Percentiles rank a stretch among this genome's conserved stretches.
phyloP scores from a whole-genome alignment of 2,888 invertebrate genomes.

The Catocala sponsa region DNA sequence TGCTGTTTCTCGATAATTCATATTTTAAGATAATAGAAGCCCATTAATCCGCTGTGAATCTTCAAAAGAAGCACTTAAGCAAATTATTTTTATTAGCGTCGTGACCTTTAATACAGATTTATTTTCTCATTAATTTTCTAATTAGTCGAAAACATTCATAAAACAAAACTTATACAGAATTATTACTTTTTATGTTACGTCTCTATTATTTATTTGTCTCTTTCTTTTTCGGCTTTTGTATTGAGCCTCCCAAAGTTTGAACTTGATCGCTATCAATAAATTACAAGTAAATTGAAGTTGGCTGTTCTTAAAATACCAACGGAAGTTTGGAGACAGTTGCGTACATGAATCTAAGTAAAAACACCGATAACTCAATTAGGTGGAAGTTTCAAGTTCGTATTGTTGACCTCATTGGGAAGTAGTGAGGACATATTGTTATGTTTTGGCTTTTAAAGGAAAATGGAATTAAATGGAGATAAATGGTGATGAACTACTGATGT shows the following conservation, averaged over 20 bases:
- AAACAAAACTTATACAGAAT: background rate
- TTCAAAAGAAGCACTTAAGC: too few species aligned
- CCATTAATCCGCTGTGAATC: too few species aligned
- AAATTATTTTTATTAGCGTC: too few species aligned
- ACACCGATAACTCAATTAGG: slow-evolving; percentile 24
- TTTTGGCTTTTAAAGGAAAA: too few species aligned
- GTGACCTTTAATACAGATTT: background rate
- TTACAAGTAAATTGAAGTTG: slow-evolving; percentile 15
- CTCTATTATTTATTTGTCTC: background rate
- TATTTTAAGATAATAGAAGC: too few species aligned
- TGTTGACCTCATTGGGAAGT: background rate
- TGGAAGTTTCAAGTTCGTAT: slow-evolving; percentile 8
- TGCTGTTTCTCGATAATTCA: too few species aligned
- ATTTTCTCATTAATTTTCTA: background rate
- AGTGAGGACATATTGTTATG: background rate
- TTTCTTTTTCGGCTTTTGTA: background rate
- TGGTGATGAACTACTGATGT: too few species aligned
- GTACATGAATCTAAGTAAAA: slow-evolving; percentile 40
- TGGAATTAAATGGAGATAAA: too few species aligned
- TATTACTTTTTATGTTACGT: background rate
- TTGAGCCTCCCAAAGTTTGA: background rate
- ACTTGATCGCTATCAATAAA: slow-evolving; percentile 2
- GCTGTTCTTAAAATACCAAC: slow-evolving; percentile 11
- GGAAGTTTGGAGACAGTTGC: slow-evolving; percentile 12
- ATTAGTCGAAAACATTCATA: too few species aligned